Percentiles rank a stretch among this genome's conserved stretches.
These are phyloP conservation scores for Monochamus saltuarius DNA, from an alignment of 1,140 invertebrate genomes.

Conservation along the genomic window DNA sequence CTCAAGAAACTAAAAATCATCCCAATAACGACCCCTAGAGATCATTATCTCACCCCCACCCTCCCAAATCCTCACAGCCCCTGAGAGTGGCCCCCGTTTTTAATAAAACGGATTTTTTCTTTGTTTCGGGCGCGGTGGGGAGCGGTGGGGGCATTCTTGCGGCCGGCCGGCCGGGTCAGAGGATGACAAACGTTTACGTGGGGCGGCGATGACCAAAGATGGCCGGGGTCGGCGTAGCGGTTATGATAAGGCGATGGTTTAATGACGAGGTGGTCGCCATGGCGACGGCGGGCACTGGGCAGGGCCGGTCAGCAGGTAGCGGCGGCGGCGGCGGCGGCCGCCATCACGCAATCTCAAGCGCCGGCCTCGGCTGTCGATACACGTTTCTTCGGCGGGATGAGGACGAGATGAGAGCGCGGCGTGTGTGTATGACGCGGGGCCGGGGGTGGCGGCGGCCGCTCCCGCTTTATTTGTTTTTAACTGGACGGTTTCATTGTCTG, in stretches of 20 bases:
- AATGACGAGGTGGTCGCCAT: conserved; percentile 55
- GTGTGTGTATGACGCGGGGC: no score
- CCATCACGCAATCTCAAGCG: conserved; percentile 54
- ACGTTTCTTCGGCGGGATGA: neutral
- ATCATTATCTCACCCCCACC: no score
- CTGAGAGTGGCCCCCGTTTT: no score
- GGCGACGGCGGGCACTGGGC: conserved; percentile 52
- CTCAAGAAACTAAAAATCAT: no score
- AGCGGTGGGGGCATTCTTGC: conserved; percentile 15
- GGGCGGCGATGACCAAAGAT: conserved; percentile 53
- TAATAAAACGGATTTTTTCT: no score
- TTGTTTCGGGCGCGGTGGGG: conserved; percentile 6
- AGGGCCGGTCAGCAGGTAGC: conserved; percentile 51
- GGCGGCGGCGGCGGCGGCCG: conserved; percentile 43
- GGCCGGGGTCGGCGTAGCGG: conserved; percentile 52
- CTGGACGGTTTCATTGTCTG: no score
- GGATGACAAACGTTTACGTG: conserved; percentile 15
- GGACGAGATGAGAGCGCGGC: neutral
- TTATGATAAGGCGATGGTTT: conserved; percentile 58
- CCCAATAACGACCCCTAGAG: no score
- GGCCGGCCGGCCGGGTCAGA: conserved; percentile 18
- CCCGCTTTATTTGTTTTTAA: no score
- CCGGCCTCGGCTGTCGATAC: conserved; percentile 21
- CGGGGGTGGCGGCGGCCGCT: no score
- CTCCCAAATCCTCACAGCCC: no score